A percentile compares a stretch with the other conserved stretches of the same genome.
Evolutionary conservation across 2,888 invertebrate species (phyloP).

Genomic region (Nezara viridula): DNA sequence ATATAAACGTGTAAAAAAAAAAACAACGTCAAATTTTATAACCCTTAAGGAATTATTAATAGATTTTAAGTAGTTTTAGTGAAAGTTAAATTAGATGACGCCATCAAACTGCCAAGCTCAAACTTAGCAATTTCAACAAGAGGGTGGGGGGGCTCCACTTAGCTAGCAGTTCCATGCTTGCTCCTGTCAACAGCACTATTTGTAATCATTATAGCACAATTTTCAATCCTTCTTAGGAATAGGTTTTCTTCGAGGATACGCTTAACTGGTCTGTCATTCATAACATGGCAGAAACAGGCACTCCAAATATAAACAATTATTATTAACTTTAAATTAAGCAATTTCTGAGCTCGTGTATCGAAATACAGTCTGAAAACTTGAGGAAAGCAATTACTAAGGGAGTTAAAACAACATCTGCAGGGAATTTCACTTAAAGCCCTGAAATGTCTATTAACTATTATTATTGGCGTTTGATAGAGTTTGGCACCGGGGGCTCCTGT

Average conservation of each 20-base stretch:
- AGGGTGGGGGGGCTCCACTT: not conserved
- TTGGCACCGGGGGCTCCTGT: too few relatives aligned
- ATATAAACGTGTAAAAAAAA: too few relatives aligned
- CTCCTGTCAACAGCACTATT: slow-evolving; percentile 16
- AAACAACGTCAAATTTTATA: slow-evolving; percentile 2
- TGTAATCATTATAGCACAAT: slow-evolving; percentile 4
- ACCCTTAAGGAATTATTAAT: not conserved
- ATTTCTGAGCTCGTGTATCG: too few relatives aligned
- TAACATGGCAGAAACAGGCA: not conserved
- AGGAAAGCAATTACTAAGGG: too few relatives aligned
- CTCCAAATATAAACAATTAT: not conserved
- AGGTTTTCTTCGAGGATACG: not conserved
- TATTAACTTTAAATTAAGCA: too few relatives aligned
- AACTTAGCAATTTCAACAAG: slow-evolving; percentile 4
- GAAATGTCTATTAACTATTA: too few relatives aligned
- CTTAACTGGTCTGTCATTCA: not conserved
- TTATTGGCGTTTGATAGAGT: too few relatives aligned
- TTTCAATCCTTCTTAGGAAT: not conserved
- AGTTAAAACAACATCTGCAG: too few relatives aligned
- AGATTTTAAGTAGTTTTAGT: slow-evolving; percentile 18
- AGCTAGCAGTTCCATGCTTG: not conserved
- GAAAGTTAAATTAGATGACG: slow-evolving; percentile 28
- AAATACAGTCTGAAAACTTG: too few relatives aligned
- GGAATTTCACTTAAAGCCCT: too few relatives aligned
- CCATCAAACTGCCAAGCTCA: slow-evolving; percentile 28